phyloP scores from a whole-genome alignment of 1,140 invertebrate species.

The Telenomus remus region DNA sequence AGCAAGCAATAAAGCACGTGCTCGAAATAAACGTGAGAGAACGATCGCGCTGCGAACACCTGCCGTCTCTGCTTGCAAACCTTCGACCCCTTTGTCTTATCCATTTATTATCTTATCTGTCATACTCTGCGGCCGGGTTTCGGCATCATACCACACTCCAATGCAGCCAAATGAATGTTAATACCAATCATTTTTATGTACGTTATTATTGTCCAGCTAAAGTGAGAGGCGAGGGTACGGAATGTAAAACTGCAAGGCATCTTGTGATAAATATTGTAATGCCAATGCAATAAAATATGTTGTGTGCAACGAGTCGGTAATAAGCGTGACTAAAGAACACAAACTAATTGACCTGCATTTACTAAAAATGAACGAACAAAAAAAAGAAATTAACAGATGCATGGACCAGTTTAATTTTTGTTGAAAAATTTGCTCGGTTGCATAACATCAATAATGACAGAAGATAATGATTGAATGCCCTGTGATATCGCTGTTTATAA shows the following conservation, averaged over 20 bases:
- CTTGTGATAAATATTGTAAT: conserved; percentile 39
- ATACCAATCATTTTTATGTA: conserved; percentile 21
- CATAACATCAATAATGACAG: conserved; percentile 42
- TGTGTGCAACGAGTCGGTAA: conserved; percentile 34
- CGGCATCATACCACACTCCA: not conserved
- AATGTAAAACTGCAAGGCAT: conserved; percentile 9
- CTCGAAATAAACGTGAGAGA: conserved; percentile 70
- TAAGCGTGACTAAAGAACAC: conserved; percentile 19
- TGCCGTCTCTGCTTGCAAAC: conserved; percentile 60
- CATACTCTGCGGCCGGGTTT: conserved; percentile 22
- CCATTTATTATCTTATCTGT: conserved; percentile 53
- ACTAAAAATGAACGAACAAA: no score
- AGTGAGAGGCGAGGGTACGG: no score
- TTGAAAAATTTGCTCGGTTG: not conserved
- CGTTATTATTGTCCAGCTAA: not conserved
- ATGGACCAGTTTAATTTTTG: no score
- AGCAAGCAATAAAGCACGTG: conserved; percentile 71
- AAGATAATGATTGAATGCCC: conserved; percentile 44
- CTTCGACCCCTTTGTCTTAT: conserved; percentile 50
- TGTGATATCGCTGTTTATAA: conserved; percentile 22
- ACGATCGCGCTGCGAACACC: conserved; percentile 66
- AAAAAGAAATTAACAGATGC: conserved; percentile 4
- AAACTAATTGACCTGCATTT: conserved; percentile 26
- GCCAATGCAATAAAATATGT: conserved; percentile 23
- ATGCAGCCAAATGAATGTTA: conserved; percentile 3